These are phyloP conservation scores for Scalopus aquaticus DNA, from an alignment of 2,113 vertebrate species.

Conservation along the genomic window DNA sequence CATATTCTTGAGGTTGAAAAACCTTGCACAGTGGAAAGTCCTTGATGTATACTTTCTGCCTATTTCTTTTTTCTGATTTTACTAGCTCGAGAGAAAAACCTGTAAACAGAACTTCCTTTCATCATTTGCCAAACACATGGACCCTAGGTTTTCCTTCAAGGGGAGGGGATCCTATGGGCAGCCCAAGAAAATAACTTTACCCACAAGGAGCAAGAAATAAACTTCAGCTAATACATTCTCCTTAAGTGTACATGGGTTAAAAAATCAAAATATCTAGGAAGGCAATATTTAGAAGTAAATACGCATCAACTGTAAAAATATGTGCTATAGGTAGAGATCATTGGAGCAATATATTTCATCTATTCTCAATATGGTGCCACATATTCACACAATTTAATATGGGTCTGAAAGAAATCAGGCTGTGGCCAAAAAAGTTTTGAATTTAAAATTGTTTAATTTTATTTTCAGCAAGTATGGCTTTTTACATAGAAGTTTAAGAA, in stretches of 20 bases:
- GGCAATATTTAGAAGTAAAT: neutral
- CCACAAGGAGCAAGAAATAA: neutral
- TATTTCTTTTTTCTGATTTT: conserved; percentile 74
- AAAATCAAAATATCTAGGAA: neutral
- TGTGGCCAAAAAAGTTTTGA: conserved; percentile 29
- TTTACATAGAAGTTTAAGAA: conserved; percentile 2
- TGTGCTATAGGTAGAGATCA: neutral
- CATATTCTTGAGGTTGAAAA: conserved; percentile 64
- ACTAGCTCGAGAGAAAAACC: conserved; percentile 72
- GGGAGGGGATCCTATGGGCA: neutral
- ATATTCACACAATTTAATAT: neutral
- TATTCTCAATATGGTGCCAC: neutral
- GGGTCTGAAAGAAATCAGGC: conserved; percentile 40
- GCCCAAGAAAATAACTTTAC: neutral
- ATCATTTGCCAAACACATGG: conserved; percentile 72
- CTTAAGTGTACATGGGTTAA: neutral
- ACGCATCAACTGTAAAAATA: neutral
- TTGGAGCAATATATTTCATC: neutral
- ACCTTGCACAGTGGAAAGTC: conserved; percentile 49
- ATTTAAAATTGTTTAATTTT: neutral
- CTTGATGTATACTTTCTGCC: conserved; percentile 69
- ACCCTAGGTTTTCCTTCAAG: neutral
- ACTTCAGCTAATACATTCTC: neutral
- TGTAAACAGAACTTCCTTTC: conserved; percentile 80
- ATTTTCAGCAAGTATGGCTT: neutral